Conservation (phyloP, 1,140 invertebrate species). For the Phymastichus coffea region DNA sequence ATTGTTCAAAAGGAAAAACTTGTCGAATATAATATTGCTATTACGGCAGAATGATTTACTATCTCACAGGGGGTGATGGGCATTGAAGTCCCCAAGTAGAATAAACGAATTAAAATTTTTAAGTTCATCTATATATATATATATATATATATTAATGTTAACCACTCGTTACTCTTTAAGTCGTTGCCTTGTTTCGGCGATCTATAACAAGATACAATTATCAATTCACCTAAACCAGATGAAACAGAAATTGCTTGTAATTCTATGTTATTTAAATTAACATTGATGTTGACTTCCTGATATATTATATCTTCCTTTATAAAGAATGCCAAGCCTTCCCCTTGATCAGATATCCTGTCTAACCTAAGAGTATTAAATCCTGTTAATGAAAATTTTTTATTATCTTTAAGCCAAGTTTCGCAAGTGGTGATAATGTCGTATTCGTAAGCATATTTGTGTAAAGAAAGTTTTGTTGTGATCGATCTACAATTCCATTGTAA, state of each 20-base stretch:
- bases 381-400: background rate
- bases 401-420: background rate
- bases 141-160: background rate
- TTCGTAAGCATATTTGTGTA: background rate
- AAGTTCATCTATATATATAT: no score
- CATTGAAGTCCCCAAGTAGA: conserved; percentile 24
- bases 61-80: conserved; percentile 11
- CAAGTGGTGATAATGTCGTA: background rate
- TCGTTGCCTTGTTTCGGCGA: background rate
- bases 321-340: background rate
- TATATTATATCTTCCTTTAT: background rate
- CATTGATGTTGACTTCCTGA: background rate
- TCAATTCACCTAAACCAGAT: background rate
- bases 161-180: background rate
- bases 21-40: background rate
- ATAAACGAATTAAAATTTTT: conserved; percentile 8
- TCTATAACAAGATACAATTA: background rate
- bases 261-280: background rate
- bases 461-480: background rate
- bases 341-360: background rate
- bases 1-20: conserved; percentile 18
- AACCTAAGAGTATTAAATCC: background rate
- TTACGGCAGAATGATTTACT: background rate
- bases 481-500: background rate
- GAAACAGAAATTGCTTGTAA: background rate